These are phyloP conservation scores for Diacarnus erythraeanus DNA, from an alignment of 37 sponge, comb jelly and placozoan genomes.

Conservation along the genomic window DNA sequence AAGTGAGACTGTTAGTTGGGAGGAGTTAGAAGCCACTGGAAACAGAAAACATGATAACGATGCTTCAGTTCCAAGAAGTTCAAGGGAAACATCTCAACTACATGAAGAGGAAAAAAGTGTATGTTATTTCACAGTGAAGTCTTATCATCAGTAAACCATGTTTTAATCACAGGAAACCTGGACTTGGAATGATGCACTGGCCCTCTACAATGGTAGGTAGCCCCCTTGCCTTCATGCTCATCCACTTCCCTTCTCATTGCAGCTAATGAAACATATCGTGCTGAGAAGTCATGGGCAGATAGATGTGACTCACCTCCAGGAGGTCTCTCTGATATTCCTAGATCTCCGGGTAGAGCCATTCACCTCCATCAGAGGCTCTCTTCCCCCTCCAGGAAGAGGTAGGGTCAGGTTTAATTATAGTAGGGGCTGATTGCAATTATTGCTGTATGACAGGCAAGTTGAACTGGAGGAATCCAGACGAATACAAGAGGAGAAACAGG, in stretches of 20 bases:
- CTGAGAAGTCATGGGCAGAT: slow-evolving; percentile 54
- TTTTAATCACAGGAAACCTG: neutral
- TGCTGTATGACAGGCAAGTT: neutral
- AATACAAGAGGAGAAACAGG: slow-evolving; percentile 69
- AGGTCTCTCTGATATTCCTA: slow-evolving; percentile 19
- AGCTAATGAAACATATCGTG: slow-evolving; percentile 13
- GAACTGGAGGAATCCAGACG: slow-evolving; percentile 45
- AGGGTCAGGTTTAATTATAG: no score
- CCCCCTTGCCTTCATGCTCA: neutral
- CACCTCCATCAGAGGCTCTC: slow-evolving; percentile 89
- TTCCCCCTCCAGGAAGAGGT: slow-evolving; percentile 71
- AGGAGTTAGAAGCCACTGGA: neutral
- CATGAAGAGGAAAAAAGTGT: no score
- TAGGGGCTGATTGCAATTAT: no score
- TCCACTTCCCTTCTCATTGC: neutral
- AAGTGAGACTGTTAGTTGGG: neutral
- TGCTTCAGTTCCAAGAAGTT: no score
- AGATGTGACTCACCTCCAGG: slow-evolving; percentile 62
- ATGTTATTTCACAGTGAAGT: no score
- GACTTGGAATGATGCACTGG: slow-evolving; percentile 15
- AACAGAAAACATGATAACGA: neutral
- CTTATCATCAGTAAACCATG: no score
- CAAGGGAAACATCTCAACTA: no score
- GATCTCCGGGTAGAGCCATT: slow-evolving; percentile 56
- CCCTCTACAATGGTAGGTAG: slow-evolving; percentile 6